Base-by-base conservation (phyloP, 2,797 vertebrate species). In the Iguana delicatissima region DNA sequence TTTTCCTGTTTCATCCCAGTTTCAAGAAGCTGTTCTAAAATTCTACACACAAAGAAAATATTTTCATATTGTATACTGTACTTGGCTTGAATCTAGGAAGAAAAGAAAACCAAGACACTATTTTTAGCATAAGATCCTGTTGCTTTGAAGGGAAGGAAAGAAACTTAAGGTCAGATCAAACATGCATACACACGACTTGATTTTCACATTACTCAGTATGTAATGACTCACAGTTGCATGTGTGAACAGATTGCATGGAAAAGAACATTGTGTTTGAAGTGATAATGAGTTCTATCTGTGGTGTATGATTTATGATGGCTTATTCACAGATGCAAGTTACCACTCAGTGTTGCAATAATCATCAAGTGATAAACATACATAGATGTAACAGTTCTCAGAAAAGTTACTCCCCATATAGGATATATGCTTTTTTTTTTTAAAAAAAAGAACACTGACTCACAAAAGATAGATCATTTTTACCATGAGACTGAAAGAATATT, bases 11-110 rank as follows among this genome's bases (percentile, higher is more conserved):
- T 77, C 0, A 87, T 89, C 85, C 92, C 92, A 59, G 84, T 95
- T 86, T 95, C 96, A 92, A 98, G 97, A 89, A 99, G 97, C 89
- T 97, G 94, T 95, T 99, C 98, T 97, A 98, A 90, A 88, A 98
- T 85, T 96, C 95, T 96, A 77, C 98, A 97, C 59, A 99, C 91
- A 94, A 95, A 96, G 96, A 97, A 98, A 9, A 97, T 98, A 95
- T 99, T 99, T 93, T 99, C 98, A 93, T 98, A 98, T 76, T 57
- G 95, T 14, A 95, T 90, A 88, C 97, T 96, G 62, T 98, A 97
- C 76, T 14, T 87, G 52, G 90, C 89, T 90, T 96, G 95, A 10
- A 84, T 93, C 97, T 97, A 90, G 22, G 89, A 94, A 95, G 64
- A 95, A 95, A 96, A n/a, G 94, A 94, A 90, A 87, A 87, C 42